phyloP scores from a whole-genome alignment of 2,888 invertebrate species.

The Cartodere bifasciata region DNA sequence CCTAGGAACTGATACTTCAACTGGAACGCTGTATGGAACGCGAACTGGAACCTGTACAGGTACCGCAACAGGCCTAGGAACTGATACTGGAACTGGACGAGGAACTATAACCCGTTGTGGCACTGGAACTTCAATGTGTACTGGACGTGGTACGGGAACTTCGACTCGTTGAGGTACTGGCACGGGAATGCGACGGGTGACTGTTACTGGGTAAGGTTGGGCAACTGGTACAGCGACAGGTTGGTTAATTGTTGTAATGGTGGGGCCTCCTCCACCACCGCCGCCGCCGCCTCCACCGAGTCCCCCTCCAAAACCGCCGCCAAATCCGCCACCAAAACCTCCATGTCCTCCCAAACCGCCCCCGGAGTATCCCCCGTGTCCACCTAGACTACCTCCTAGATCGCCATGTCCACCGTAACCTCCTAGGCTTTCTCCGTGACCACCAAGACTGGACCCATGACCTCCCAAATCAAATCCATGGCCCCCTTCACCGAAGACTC shows the following conservation, averaged over 20 bases:
- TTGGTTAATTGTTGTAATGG: slow-evolving; percentile 26
- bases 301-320: slow-evolving; percentile 8
- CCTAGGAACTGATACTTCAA: slow-evolving; percentile 21
- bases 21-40: slow-evolving; percentile 41
- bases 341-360: slow-evolving; percentile 8
- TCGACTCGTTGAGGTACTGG: slow-evolving; percentile 42
- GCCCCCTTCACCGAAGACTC: slow-evolving; percentile 10
- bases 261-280: slow-evolving; percentile 29
- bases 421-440: slow-evolving; percentile 17
- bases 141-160: slow-evolving; percentile 37
- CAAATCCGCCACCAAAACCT: slow-evolving; percentile 12
- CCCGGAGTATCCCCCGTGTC: slow-evolving; percentile 7
- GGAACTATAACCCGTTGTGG: slow-evolving; percentile 29
- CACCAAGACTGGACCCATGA: slow-evolving; percentile 9
- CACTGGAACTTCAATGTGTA: slow-evolving; percentile 33
- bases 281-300: slow-evolving; percentile 18
- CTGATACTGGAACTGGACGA: slow-evolving; percentile 29
- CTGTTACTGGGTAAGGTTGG: slow-evolving; percentile 30
- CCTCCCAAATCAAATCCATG: slow-evolving; percentile 13
- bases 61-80: slow-evolving; percentile 27
- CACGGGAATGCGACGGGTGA: slow-evolving; percentile 38
- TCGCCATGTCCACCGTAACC: slow-evolving; percentile 11
- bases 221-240: slow-evolving; percentile 30
- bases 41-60: slow-evolving; percentile 29
- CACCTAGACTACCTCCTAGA: slow-evolving; percentile 6